Base-by-base conservation (phyloP, 2,113 vertebrate species). In the Aramus guarauna region DNA sequence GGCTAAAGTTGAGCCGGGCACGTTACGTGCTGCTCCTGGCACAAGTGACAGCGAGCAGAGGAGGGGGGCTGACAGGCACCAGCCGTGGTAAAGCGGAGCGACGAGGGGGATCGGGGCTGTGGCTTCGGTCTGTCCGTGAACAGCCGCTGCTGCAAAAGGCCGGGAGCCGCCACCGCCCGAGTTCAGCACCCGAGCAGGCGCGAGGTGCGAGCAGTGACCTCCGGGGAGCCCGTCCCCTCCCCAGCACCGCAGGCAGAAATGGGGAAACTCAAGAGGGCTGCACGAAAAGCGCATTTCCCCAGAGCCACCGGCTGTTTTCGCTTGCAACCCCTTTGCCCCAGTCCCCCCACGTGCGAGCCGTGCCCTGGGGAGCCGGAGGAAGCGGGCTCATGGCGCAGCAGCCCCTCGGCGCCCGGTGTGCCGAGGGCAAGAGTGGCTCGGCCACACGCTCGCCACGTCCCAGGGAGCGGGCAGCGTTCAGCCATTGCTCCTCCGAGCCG, bases 281-380 rank as follows among this genome's bases (percentile, higher is more conserved):
- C 0, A 0, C 14, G 20, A 34, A 9, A 27, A 11, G 10, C 0
- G 2, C 5, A 0, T 11, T 36, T 48, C 48, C 34, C 36, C 1
- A 0, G 34, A 39, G 78, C 37, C 7, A 18, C 12, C 7, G 9
- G 17, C 41, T 29, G 12, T 1, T 47, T 37, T 7, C 8, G 1
- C 48, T 41, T 1, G 0, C 30, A 13, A 14, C 3, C 29, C 29
- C 53, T 18, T 15, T 30, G 36, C 6, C 62, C 26, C 36, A 4
- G 3, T 9, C 27, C 22, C 37, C n/a, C 30, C 18, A 32, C 9
- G 24, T 12, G 19, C 2, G 15, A 50, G 23, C 45, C 6, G 3
- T 14, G 64, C 29, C 52, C 43, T 0, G 7, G 18, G 13, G 9
- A 67, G n/a, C 30, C 7, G 0, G 2, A 56, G 36, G 50, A 26